Percentiles rank a stretch among this genome's conserved stretches.
Conservation (phyloP, 2,797 vertebrate species). For the Sylvilagus floridanus region DNA sequence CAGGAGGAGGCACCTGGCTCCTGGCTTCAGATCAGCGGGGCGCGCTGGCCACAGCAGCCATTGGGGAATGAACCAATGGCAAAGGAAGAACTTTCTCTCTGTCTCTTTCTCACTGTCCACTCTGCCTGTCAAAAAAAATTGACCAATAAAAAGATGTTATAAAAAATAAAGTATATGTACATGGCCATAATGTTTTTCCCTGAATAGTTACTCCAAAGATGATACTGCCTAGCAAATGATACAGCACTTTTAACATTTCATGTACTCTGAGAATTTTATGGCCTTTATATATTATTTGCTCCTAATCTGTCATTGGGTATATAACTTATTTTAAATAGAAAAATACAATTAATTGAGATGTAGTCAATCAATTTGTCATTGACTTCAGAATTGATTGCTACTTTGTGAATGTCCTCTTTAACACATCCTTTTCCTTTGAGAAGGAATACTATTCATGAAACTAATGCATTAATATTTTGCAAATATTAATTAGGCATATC, state of each 20-base stretch:
- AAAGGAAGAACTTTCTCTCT: too few relatives aligned
- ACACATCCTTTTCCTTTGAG: not conserved
- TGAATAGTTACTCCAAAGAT: not conserved
- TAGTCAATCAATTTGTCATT: not conserved
- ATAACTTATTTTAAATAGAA: conserved; percentile 4
- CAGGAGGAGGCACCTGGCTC: too few relatives aligned
- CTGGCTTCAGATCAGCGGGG: too few relatives aligned
- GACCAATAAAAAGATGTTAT: not conserved
- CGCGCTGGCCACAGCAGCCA: too few relatives aligned
- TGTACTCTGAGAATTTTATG: not conserved
- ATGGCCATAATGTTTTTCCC: not conserved
- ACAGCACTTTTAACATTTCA: not conserved
- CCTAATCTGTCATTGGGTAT: not conserved
- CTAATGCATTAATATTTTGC: not conserved
- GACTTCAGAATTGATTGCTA: conserved; percentile 1
- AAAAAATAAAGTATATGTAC: not conserved
- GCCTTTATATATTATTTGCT: not conserved
- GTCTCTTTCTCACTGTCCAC: too few relatives aligned
- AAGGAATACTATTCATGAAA: not conserved
- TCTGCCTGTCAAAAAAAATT: not conserved
- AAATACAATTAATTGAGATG: not conserved
- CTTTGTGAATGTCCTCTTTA: not conserved
- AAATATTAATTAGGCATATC: not conserved
- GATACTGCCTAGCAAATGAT: not conserved
- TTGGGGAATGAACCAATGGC: too few relatives aligned